Conservation (phyloP, 2,113 vertebrate genomes). For the Sprattus sprattus region DNA sequence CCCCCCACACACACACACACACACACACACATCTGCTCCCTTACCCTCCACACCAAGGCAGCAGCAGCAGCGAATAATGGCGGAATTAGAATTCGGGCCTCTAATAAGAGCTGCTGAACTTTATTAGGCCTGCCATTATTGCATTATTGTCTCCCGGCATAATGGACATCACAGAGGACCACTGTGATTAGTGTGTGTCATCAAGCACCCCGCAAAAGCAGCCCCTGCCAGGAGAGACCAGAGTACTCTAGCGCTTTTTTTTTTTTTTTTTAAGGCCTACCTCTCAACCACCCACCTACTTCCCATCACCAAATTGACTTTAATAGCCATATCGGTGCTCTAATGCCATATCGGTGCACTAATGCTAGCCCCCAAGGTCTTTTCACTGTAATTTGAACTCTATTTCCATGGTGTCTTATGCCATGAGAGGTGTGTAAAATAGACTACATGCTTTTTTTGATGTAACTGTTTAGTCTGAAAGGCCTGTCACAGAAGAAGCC, state of each 20-base stretch:
- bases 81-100: not conserved
- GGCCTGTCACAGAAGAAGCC: not conserved
- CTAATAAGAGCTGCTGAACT: not conserved
- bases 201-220: not conserved
- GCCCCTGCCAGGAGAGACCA: not conserved
- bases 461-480: not conserved
- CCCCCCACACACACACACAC: not conserved
- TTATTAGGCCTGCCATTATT: constrained; percentile 11
- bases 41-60: not conserved
- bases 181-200: not conserved
- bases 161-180: not conserved
- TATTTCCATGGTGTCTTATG: not conserved
- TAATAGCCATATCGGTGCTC: not conserved
- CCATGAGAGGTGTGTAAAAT: not conserved
- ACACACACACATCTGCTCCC: not conserved
- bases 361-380: not conserved
- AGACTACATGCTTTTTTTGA: not conserved
- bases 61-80: not conserved
- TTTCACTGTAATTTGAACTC: constrained; percentile 8
- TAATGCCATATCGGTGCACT: not conserved
- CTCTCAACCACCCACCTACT: not conserved
- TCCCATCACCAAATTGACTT: constrained; percentile 3
- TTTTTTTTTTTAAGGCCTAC: not conserved
- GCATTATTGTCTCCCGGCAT: not conserved
- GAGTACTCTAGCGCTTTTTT: not conserved